Conservation (phyloP, 2,797 vertebrate species). For the Bovichtus variegatus region DNA sequence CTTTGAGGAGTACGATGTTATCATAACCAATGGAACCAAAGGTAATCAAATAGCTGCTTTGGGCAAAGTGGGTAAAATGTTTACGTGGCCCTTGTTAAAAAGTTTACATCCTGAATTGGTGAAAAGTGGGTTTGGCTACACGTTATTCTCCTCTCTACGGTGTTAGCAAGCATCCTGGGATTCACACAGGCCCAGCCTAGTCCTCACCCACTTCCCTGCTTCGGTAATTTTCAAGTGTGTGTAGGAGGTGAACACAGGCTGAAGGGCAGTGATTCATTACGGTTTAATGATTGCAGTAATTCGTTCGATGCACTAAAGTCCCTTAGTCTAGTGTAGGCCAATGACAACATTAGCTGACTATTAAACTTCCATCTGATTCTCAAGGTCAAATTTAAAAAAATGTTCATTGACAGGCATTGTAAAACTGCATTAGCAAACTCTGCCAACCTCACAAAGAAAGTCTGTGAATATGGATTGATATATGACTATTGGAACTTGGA, state of each 20-base stretch:
- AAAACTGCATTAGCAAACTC: conserved; percentile 18
- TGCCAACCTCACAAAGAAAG: conserved; percentile 19
- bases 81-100: not conserved
- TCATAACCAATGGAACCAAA: too few species aligned
- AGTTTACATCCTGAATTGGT: not conserved
- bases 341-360: conserved; percentile 45
- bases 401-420: conserved; percentile 40
- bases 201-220: conserved; percentile 23
- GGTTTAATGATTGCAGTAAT: conserved; percentile 56
- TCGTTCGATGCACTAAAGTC: conserved; percentile 49
- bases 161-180: not conserved
- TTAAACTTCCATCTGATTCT: conserved; percentile 52
- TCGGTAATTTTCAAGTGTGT: conserved; percentile 44
- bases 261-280: conserved; percentile 63
- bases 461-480: conserved; percentile 1
- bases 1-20: not conserved
- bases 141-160: not conserved
- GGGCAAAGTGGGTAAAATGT: not conserved
- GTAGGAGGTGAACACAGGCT: conserved; percentile 34
- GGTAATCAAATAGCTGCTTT: conserved; percentile 1
- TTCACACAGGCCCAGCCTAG: conserved; percentile 3
- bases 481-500: not conserved
- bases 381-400: conserved; percentile 41
- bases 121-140: not conserved
- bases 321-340: conserved; percentile 17